These are phyloP conservation scores for Chiloscyllium punctatum DNA, from an alignment of 2,797 vertebrate species.

Conservation along the genomic window DNA sequence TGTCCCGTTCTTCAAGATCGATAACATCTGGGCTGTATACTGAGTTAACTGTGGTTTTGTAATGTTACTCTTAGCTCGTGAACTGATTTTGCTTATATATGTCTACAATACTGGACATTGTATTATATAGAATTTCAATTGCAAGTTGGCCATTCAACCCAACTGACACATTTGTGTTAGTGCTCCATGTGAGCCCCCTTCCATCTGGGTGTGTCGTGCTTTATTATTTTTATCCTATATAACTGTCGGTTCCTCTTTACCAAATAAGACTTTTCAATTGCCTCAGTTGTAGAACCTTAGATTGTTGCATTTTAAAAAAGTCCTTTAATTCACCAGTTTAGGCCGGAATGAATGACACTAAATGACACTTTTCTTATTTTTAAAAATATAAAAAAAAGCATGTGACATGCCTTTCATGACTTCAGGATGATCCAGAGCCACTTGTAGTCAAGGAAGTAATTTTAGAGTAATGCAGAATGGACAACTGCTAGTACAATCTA, in stretches of 20 bases:
- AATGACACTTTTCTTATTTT: background rate
- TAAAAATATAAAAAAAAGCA: background rate
- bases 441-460: background rate
- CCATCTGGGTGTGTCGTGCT: background rate
- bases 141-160: background rate
- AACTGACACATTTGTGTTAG: background rate
- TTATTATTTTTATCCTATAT: background rate
- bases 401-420: background rate
- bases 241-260: background rate
- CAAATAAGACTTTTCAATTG: background rate
- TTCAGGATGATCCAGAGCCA: background rate
- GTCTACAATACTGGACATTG: no score
- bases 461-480: background rate
- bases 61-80: background rate
- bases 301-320: background rate
- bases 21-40: background rate
- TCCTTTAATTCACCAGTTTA: background rate
- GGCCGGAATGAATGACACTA: background rate
- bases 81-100: background rate
- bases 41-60: background rate
- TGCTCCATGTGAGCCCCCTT: no score
- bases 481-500: background rate
- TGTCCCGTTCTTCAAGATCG: background rate
- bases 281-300: background rate
- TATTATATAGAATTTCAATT: background rate